Evolutionary conservation across 2,113 vertebrate species (phyloP), one percentile per base, ranked within the genome.

Genomic region (Bucco capensis): DNA sequence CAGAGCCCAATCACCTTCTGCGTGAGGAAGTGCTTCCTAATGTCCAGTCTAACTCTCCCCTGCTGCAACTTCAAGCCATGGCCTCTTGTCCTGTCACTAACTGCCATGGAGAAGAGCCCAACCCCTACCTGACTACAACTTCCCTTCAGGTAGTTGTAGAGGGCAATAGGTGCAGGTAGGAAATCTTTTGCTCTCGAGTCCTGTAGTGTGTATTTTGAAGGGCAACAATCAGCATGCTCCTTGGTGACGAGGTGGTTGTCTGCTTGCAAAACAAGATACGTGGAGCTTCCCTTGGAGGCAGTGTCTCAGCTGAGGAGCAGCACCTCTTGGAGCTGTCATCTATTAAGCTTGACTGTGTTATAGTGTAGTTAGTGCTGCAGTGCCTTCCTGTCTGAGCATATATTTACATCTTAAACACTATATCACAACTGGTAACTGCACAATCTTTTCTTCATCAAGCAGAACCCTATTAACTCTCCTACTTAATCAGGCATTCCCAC

Each of bases 351-450:
- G 67, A 31, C 56, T 83, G 71, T 28, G 4, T 90, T 53, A 19
- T 17, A 67, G 71, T 53, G 6, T 24, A 9, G 58, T 22, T 24
- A 9, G 58, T 22, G 40, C 79, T 80, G 71, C 83, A 62, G 44
- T 47, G 56, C 35, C 22, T 37, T 27, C 74, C 72, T 80, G 14
- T 16, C 69, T 86, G 51, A 86, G 90, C 72, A 62, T 91, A 65
- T 37, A 62, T 94, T 95, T 89, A 60, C 82, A 79, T 86, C 50
- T 89, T 86, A 94, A 91, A 23, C 64, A 83, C 75, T 22, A 23
- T 22, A 7, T 33, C 60, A 74, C 74, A 78, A 38, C 80, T 78
- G 73, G 19, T 35, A 80, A 31, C 64, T 73, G 64, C 72, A 35
- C 1, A 16, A 50, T 74, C 40, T 60, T 87, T 70, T 46, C 89